Base-by-base conservation (phyloP, 2,888 invertebrate species). In the Trissonchulus latispiculum region DNA sequence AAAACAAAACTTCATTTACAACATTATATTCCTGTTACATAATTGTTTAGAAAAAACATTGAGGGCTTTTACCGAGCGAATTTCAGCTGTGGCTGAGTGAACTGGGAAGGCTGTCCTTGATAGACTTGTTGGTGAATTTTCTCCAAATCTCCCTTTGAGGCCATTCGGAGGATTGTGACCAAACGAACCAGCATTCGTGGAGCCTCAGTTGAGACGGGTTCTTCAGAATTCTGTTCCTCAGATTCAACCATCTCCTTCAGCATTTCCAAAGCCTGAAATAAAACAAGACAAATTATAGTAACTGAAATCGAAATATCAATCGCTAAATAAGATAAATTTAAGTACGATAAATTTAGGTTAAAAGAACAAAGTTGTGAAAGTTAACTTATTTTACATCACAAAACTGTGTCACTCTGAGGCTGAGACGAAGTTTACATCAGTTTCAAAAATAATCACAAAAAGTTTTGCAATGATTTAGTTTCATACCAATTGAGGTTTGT, bases 231-330 rank as follows among this genome's bases (percentile, higher is more conserved):
- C 69, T 76, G 48, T n/a, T 73, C 74, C 36, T 75, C 72, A 70
- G 77, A 72, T 61, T 75, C 36, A 70, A 75, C 73, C 70, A 77
- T 71, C 69, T 77, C 75, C 71, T 76, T 72, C 37, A 76, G 74
- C 71, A 76, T 70, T 37, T 72, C 69, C 48, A 74, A 72, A 70
- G 77, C 75, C 72, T 73, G 36, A 48, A 70, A 23, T n/a, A 32
- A 15, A 48, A n/a, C n/a, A n/a, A n/a, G n/a, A n/a, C n/a, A n/a
- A n/a, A n/a, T n/a, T n/a, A n/a, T n/a, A n/a, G n/a, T n/a, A n/a
- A n/a, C n/a, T n/a, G n/a, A n/a, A n/a, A n/a, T n/a, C n/a, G n/a
- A n/a, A n/a, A n/a, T n/a, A n/a, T n/a, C n/a, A n/a, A n/a, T n/a
- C n/a, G n/a, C n/a, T n/a, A n/a, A n/a, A n/a, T n/a, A n/a, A n/a